Base-by-base conservation (phyloP, 2,797 vertebrate species). In the Mus caroli region DNA sequence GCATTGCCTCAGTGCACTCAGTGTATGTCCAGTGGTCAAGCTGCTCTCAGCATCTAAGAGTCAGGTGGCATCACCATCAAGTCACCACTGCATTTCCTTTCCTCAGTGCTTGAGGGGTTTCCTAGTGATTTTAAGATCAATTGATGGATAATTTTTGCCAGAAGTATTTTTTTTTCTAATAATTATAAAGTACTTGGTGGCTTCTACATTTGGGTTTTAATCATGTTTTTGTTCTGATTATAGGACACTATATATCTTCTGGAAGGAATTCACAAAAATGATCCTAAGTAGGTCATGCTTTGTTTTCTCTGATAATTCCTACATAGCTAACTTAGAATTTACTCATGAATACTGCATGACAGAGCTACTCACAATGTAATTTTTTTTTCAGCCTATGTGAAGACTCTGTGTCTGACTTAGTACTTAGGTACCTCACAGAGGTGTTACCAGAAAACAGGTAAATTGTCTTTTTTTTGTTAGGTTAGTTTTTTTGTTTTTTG, bases 381-480 rank as follows among this genome's bases (percentile, higher is more conserved):
- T 37, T 60, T 71, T 43, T 84, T 97, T 96, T 40, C 90, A 97
- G 97, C 7, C 28, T 95, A 0, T 40, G 94, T 82, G 98, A 98
- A 88, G 98, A 98, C 13, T 97, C 98, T 0, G 78, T 99, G 37
- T 99, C 99, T 15, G 96, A 99, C 82, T 97, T 99, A 84, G 99
- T 99, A 31, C 97, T 99, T 97, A 98, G 99, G 98, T 99, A 99
- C 97, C 99, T 99, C 97, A 99, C 99, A n/a, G 99, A 99, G 98
- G 99, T 99, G 95, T 98, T 99, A 94, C 99, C 99, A 14, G 99
- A 99, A 98, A 99, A 99, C 95, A 99, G 99, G 99, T 99, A 98
- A 95, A n/a, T 83, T 92, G 34, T 80, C 28, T 1, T 76, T 89
- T 92, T 34, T 85, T 80, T 77, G n/a, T n/a, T n/a, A n/a, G n/a